A percentile compares a stretch with the other conserved stretches of the same genome.
These are phyloP conservation scores for Cryptus viduatorius DNA, from an alignment of 2,888 invertebrate genomes.

Conservation along the genomic window DNA sequence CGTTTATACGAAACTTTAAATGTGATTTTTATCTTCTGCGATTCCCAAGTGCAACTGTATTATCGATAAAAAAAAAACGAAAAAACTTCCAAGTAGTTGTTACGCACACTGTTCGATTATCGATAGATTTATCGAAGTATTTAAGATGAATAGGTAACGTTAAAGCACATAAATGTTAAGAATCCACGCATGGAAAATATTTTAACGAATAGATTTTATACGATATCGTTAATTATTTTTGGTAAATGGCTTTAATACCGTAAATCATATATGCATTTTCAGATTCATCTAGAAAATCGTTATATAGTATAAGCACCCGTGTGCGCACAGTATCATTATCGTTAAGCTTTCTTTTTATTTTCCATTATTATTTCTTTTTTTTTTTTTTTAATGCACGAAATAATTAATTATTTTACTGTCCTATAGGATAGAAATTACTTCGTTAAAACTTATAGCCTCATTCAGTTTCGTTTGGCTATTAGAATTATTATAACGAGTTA, in stretches of 20 bases:
- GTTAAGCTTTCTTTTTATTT: conserved; percentile 26
- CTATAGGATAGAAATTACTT: conserved; percentile 25
- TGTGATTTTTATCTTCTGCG: conserved; percentile 55
- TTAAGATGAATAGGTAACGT: conserved; percentile 42
- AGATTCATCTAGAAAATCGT: conserved; percentile 62
- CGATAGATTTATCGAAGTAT: conserved; percentile 38
- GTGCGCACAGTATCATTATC: conserved; percentile 47
- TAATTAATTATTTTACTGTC: conserved; percentile 35
- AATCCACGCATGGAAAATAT: conserved; percentile 47
- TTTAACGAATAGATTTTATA: conserved; percentile 69
- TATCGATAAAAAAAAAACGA: conserved; percentile 12
- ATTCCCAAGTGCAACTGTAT: conserved; percentile 44
- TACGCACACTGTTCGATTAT: conserved; percentile 22
- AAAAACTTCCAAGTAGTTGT: conserved; percentile 22
- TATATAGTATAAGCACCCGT: conserved; percentile 45
- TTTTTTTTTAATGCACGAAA: conserved; percentile 38
- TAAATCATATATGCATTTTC: conserved; percentile 66
- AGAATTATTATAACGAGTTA: conserved; percentile 46
- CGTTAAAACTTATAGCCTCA: conserved; percentile 10
- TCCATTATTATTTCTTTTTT: background rate
- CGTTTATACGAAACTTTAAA: conserved; percentile 43
- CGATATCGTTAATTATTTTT: conserved; percentile 69
- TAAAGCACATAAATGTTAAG: conserved; percentile 36
- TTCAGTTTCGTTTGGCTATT: conserved; percentile 51
- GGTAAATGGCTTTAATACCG: conserved; percentile 79